Base-by-base conservation (phyloP, 2,113 vertebrate species). In the Cheilinus undulatus region DNA sequence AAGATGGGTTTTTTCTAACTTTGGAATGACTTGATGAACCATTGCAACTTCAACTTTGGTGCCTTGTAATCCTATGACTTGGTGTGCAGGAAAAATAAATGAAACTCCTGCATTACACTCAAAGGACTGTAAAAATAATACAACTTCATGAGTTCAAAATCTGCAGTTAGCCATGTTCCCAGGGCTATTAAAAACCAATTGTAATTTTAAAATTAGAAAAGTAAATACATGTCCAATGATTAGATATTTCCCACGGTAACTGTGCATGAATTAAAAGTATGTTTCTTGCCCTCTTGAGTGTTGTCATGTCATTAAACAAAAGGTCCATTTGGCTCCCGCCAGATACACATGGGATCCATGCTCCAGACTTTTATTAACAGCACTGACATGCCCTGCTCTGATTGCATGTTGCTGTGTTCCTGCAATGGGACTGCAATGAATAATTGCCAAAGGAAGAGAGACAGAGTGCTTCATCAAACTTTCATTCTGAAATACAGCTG, bases 401-500 rank as follows among this genome's bases (percentile, higher is more conserved):
- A 50, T 26, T 23, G 45, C 23, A 7, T 4, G 11, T 60, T 2
- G 23, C 49, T 49, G 32, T 19, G 19, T 58, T 48, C 64, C 42
- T 59, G 60, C 14, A 3, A 0, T 7, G 54, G 22, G 40, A 67
- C 8, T 26, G 27, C 10, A 17, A 28, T 34, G 58, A 61, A 75
- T 58, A 22, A 58, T 58, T 64, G 53, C 46, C 12, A 40, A 26
- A 60, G n/a, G 42, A 23, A 32, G 36, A 53, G 19, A 24, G n/a
- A n/a, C n/a, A n/a, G 49, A 58, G 27, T 7, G 52, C 45, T 45
- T 50, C 58, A 66, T 63, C 27, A 70, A 51, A 66, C 50, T 51
- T 30, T 56, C 17, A 58, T 53, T 17, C 3, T 81, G 43, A 23
- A 49, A 0, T 20, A 9, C 22, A 70, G n/a, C 38, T 7, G 7